Conservation (phyloP, 2,888 invertebrate genomes). For the Macrosoma leucophasiata region DNA sequence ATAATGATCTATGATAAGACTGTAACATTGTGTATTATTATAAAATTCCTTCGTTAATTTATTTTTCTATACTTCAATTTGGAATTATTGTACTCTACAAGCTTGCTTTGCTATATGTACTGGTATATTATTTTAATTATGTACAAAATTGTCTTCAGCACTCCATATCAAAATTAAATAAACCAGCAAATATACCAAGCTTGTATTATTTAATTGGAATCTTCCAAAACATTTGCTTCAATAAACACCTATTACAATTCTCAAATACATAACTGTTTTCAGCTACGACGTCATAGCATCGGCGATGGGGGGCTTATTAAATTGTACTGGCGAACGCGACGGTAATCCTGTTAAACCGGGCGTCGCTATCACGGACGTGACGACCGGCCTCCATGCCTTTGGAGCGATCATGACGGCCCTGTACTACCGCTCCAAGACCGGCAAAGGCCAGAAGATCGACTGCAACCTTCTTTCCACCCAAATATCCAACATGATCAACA, state of each 20-base stretch:
- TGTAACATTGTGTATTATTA: too few relatives aligned
- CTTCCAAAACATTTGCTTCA: too few relatives aligned
- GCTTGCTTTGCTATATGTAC: too few relatives aligned
- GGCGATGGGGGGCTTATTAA: slow-evolving; percentile 91
- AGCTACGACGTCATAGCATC: slow-evolving; percentile 96
- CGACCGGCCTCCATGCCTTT: slow-evolving; percentile 95
- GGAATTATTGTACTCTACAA: too few relatives aligned
- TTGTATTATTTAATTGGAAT: too few relatives aligned
- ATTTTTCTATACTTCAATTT: too few relatives aligned
- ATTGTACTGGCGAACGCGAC: slow-evolving; percentile 89
- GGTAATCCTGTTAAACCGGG: slow-evolving; percentile 94
- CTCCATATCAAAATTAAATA: too few relatives aligned
- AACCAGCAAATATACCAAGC: too few relatives aligned
- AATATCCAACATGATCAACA: slow-evolving; percentile 90
- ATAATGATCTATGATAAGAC: too few relatives aligned
- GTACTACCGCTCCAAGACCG: slow-evolving; percentile 83
- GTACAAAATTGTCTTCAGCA: too few relatives aligned
- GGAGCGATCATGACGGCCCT: slow-evolving; percentile 96
- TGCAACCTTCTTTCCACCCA: slow-evolving; percentile 96
- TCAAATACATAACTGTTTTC: slow-evolving; percentile 26
- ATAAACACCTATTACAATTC: not conserved
- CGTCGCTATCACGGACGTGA: slow-evolving; percentile 93
- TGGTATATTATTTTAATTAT: too few relatives aligned
- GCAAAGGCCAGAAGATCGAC: slow-evolving; percentile 93
- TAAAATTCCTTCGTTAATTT: too few relatives aligned